Evolutionary conservation across 2,797 vertebrate genomes (phyloP).

Genomic region (Odontamblyopus rebecca): DNA sequence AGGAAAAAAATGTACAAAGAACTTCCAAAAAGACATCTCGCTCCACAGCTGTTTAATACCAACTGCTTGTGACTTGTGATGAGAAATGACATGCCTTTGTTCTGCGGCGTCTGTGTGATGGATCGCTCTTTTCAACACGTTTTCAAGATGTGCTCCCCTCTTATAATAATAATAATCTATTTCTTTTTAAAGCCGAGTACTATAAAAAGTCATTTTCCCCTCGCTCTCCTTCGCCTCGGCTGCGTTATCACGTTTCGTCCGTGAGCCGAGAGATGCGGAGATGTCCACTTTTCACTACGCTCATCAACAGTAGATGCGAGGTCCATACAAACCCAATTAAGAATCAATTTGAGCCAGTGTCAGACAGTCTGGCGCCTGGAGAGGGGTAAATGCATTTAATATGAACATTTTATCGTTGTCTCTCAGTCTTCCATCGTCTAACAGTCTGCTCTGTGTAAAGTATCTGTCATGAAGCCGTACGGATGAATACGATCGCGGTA

Average conservation of each 20-base stretch:
- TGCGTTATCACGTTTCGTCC: constrained; percentile 72
- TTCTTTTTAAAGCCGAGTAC: constrained; percentile 29
- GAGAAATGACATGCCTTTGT: constrained; percentile 80
- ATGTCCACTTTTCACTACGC: constrained; percentile 71
- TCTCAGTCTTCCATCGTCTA: constrained; percentile 75
- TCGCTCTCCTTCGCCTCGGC: constrained; percentile 13
- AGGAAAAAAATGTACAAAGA: constrained; percentile 46
- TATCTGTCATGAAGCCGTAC: constrained; percentile 71
- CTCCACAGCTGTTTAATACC: constrained; percentile 80
- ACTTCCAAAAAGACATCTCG: constrained; percentile 75
- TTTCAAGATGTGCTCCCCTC: constrained; percentile 64
- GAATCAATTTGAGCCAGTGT: constrained; percentile 83
- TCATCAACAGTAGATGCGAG: constrained; percentile 76
- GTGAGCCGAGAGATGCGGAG: constrained; percentile 47
- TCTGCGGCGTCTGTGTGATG: constrained; percentile 73
- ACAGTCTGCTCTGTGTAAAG: constrained; percentile 75
- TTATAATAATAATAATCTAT: constrained; percentile 57
- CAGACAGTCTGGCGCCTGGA: constrained; percentile 82
- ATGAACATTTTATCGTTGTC: constrained; percentile 81
- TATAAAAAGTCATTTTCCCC: constrained; percentile 44
- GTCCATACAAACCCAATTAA: constrained; percentile 84
- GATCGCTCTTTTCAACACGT: constrained; percentile 67
- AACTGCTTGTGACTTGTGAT: constrained; percentile 79
- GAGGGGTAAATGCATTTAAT: constrained; percentile 83
- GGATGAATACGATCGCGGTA: constrained; percentile 47